These are phyloP conservation scores for Bedellia somnulentella DNA, from an alignment of 2,888 invertebrate genomes.

Conservation along the genomic window DNA sequence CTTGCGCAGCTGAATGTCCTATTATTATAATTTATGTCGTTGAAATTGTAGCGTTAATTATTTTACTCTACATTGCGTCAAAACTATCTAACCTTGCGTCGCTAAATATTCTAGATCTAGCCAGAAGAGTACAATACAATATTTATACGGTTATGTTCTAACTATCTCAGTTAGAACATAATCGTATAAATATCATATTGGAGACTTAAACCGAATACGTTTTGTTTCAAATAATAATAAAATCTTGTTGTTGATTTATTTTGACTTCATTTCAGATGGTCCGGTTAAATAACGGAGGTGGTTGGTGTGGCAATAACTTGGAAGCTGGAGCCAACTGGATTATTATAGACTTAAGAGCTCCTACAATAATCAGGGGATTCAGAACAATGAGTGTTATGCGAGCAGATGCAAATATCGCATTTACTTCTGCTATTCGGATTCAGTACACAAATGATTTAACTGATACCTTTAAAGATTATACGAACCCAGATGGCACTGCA, in stretches of 20 bases:
- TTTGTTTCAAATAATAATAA: conserved; percentile 1
- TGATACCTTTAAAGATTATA: conserved; percentile 87
- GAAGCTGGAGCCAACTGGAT: conserved; percentile 91
- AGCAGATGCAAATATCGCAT: conserved; percentile 81
- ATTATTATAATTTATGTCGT: too few species aligned
- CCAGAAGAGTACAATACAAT: too few species aligned
- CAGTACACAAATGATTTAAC: conserved; percentile 88
- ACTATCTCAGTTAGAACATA: too few species aligned
- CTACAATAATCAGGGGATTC: conserved; percentile 87
- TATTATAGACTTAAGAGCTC: conserved; percentile 82
- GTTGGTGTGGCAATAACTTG: conserved; percentile 88
- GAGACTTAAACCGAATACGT: too few species aligned
- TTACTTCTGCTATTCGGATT: conserved; percentile 86
- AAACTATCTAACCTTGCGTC: too few species aligned
- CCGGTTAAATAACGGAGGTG: conserved; percentile 78
- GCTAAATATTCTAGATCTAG: too few species aligned
- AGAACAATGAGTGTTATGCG: conserved; percentile 86
- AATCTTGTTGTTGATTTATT: conserved; percentile 1
- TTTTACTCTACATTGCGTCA: too few species aligned
- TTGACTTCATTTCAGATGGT: conserved; percentile 64
- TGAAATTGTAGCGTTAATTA: too few species aligned
- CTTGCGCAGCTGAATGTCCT: too few species aligned
- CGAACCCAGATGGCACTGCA: conserved; percentile 89
- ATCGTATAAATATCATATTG: too few species aligned
- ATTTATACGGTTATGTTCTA: too few species aligned